Base-by-base conservation (phyloP, 2,113 vertebrate species). In the Xiphophorus hellerii region DNA sequence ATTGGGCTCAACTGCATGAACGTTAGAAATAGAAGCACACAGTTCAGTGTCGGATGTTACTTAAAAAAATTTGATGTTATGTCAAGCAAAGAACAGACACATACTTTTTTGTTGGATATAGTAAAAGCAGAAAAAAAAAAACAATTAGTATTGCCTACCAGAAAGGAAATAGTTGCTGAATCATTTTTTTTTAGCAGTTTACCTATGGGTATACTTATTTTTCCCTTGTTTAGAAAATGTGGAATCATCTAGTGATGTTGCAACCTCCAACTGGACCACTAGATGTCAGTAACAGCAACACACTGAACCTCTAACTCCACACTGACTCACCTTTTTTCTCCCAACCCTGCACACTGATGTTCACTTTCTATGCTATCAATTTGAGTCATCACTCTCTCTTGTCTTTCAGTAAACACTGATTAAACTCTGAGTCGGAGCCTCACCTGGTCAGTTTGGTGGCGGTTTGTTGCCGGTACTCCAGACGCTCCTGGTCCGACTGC, bases 381-480 rank as follows among this genome's bases (percentile, higher is more conserved):
- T 5, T 62, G 14, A 62, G 14, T 62, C 14, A 15, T 28, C 28
- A 28, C 13, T 63, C 15, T 29, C 29, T 3, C 6, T 63, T 1
- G 6, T 63, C 22, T 58, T 48, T 58, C 51, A 54, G 51, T 25
- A 22, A 8, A 54, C 51, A 25, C 15, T 54, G 22, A 54, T 10
- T 54, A 54, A 54, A 54, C 7, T 54, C 51, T 9, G 51, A 17
- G n/a, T 8, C 37, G 10, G 30, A 62, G 7, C 27, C 77, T 84
- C 91, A 99, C 98, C 98, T 95, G 81, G 96, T 99, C 72, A 99
- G 95, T 87, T 99, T 99, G 77, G 96, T 99, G 76, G 97, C 97
- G 0, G 98, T 99, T 90, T 98, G 98, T 77, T 98, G 97, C 67
- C 98, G 93, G 17, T 94, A 95, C 87, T 98, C 97, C 0, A 97